These are phyloP conservation scores for Eurytoma californica DNA, from an alignment of 2,888 invertebrate genomes.

Conservation along the genomic window DNA sequence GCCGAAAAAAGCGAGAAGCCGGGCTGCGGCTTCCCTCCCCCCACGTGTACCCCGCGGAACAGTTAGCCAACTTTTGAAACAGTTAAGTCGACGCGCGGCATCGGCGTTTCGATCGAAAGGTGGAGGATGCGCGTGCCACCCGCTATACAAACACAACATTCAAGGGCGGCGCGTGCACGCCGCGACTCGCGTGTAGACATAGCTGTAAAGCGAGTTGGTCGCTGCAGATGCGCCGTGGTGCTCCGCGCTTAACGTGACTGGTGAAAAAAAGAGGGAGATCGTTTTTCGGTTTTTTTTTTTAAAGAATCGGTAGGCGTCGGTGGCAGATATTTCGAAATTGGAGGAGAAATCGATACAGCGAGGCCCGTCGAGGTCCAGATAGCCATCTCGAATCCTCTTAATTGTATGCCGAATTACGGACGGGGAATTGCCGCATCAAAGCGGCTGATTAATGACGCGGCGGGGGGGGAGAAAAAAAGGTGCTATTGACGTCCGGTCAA, in stretches of 20 bases:
- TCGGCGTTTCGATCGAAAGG: constrained; percentile 3
- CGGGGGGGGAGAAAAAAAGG: background rate
- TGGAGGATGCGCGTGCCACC: constrained; percentile 6
- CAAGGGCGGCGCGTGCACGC: background rate
- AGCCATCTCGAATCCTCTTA: constrained; percentile 1
- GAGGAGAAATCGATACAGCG: constrained; percentile 11
- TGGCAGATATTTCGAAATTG: constrained; percentile 2
- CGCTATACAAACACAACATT: no score
- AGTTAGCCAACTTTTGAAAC: background rate
- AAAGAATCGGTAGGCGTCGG: background rate
- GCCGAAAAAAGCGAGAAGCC: background rate
- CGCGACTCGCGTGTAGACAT: constrained; percentile 18
- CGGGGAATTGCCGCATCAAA: background rate
- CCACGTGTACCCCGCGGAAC: background rate
- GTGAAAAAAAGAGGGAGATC: constrained; percentile 12
- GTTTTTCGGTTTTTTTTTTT: background rate
- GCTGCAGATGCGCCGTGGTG: constrained; percentile 1
- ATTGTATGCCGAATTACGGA: constrained; percentile 27
- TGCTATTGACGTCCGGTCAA: background rate
- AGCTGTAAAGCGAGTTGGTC: constrained; percentile 33
- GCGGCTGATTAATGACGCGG: constrained; percentile 25
- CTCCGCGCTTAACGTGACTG: constrained; percentile 1
- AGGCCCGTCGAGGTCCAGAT: background rate
- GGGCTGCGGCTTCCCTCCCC: background rate
- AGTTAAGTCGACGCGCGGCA: background rate